These are phyloP conservation scores for Damaliscus lunatus DNA, from an alignment of 2,113 vertebrate species.

Conservation along the genomic window DNA sequence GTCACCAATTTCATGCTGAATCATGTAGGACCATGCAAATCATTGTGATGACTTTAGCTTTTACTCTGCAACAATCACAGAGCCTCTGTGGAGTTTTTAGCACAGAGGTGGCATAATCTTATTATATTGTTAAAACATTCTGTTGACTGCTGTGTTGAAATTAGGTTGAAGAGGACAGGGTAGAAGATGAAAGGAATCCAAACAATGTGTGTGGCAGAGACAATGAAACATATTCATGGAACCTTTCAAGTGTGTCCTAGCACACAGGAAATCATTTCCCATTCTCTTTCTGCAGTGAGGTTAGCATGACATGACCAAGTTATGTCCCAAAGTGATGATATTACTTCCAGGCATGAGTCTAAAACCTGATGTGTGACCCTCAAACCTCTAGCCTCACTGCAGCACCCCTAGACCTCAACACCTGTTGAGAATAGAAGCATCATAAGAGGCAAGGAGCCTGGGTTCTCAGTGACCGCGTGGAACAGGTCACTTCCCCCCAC, in stretches of 20 bases:
- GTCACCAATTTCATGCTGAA: background rate
- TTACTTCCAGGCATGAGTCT: background rate
- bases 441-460: background rate
- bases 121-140: background rate
- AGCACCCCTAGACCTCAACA: background rate
- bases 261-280: background rate
- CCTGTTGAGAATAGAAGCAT: accelerated
- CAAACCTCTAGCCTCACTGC: background rate
- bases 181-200: background rate
- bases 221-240: background rate
- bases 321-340: background rate
- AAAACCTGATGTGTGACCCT: background rate
- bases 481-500: background rate
- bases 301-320: background rate
- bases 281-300: background rate
- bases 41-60: background rate
- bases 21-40: accelerated
- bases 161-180: background rate
- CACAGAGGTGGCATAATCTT: background rate
- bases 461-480: accelerated
- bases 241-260: background rate
- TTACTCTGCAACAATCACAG: background rate
- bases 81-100: background rate
- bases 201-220: background rate
- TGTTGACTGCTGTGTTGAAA: background rate